Evolutionary conservation across 2,797 vertebrate species (phyloP), one percentile per base, ranked within the genome.

Genomic region (Sebastes ruberrimus): DNA sequence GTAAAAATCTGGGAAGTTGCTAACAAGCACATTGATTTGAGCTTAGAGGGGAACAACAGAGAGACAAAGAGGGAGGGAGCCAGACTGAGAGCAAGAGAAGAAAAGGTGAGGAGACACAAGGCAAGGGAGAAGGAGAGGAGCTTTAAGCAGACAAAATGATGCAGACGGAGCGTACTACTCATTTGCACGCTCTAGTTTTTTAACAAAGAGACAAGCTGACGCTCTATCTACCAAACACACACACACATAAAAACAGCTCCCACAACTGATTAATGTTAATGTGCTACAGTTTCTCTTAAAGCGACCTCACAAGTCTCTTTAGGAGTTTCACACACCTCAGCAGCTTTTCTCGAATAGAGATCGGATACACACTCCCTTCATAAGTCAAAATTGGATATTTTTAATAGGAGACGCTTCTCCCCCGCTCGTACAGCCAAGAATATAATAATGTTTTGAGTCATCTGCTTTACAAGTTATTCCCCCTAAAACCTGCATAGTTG

Each of bases 11-110:
- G 66, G 32, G 64, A 91, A 84, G 83, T 84, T 74, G 72, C 83
- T 91, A 89, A 90, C 85, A 91, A 93, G 89, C 76, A 49, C 85
- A 87, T 70, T 87, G 86, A 91, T 91, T 86, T 87, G 70, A 84
- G 73, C 76, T 85, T 70, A 63, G 69, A 71, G 65, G 84, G 67
- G n/a, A 86, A 80, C 60, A 78, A 83, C 6, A 35, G 10, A 27
- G 49, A 56, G 23, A 70, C 6, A 71, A 22, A 66, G 59, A 67
- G 10, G 30, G 14, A 27, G 22, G 3, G 22, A 46, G 32, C 4
- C 10, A 23, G 46, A 52, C 18, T 49, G 46, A 49, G 46, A 52
- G 28, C 79, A 32, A 81, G 35, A 66, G 25, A 10, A 64, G 57
- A 46, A 18, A 67, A 35, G 38, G 42, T 6, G 76, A 56, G 27